Evolutionary conservation across 2,888 invertebrate genomes (phyloP).

Genomic region (Serrognathus titanus): DNA sequence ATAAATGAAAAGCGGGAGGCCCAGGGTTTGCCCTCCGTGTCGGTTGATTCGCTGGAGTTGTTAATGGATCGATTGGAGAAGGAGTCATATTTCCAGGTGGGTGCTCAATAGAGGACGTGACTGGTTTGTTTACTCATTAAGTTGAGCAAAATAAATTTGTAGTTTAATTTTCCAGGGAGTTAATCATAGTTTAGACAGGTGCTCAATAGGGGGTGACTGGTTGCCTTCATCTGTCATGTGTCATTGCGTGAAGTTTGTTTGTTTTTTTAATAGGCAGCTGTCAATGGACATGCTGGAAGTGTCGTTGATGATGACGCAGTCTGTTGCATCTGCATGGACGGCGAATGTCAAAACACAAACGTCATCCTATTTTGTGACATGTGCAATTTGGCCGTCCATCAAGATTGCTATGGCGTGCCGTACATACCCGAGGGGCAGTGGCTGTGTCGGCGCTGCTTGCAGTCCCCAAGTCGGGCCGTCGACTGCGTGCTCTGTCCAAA

Average conservation of each 20-base stretch:
- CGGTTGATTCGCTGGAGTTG: slow-evolving; percentile 87
- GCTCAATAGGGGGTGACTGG: background rate
- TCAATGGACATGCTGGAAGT: slow-evolving; percentile 66
- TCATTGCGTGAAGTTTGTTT: too few species aligned
- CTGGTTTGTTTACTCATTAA: too few species aligned
- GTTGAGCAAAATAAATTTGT: too few species aligned
- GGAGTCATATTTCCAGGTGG: slow-evolving; percentile 89
- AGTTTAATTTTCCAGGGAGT: too few species aligned
- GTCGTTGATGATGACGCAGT: slow-evolving; percentile 97
- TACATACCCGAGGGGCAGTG: slow-evolving; percentile 72
- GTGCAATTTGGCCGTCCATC: slow-evolving; percentile 99
- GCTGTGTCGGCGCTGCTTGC: slow-evolving; percentile 89
- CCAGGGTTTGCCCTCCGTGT: slow-evolving; percentile 70
- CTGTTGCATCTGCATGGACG: slow-evolving; percentile 98
- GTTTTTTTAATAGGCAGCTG: slow-evolving; percentile 54
- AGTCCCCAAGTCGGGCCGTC: slow-evolving; percentile 93
- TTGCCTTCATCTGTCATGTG: background rate
- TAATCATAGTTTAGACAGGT: too few species aligned
- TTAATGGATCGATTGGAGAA: slow-evolving; percentile 97
- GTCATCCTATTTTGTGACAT: slow-evolving; percentile 99
- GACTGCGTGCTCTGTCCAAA: slow-evolving; percentile 98
- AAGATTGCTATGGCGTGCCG: slow-evolving; percentile 94
- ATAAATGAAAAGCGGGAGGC: slow-evolving; percentile 81
- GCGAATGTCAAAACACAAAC: slow-evolving; percentile 97
- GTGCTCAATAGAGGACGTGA: background rate